Evolutionary conservation across 2,888 invertebrate genomes (phyloP).

Genomic region (Dexiosoma caninum): DNA sequence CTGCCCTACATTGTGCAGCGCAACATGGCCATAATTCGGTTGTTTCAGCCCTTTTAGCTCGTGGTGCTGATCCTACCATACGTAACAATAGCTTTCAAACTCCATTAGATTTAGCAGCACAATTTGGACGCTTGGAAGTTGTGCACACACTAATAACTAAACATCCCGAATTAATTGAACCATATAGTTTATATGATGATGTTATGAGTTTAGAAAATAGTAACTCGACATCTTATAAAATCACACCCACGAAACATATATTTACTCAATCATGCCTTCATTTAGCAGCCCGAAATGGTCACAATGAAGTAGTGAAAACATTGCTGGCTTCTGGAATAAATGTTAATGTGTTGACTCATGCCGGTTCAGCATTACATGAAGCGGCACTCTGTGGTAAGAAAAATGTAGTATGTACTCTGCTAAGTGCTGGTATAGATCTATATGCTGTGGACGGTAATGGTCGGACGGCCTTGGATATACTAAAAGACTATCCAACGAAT

Average conservation of each 20-base stretch:
- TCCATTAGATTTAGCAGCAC: conserved; percentile 94
- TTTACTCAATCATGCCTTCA: conserved; percentile 91
- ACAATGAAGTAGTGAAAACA: conserved; percentile 89
- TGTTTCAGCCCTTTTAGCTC: conserved; percentile 88
- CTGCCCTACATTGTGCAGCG: conserved; percentile 93
- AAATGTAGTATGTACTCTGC: conserved; percentile 88
- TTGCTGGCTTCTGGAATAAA: conserved; percentile 91
- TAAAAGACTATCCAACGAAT: conserved; percentile 90
- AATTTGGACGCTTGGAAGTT: conserved; percentile 89
- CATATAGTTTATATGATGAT: conserved; percentile 78
- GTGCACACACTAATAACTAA: conserved; percentile 90
- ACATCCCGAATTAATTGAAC: conserved; percentile 88
- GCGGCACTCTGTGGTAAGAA: conserved; percentile 94
- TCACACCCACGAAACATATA: conserved; percentile 69
- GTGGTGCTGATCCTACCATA: conserved; percentile 91
- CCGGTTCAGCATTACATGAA: conserved; percentile 94
- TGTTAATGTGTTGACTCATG: conserved; percentile 89
- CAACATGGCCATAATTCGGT: conserved; percentile 94
- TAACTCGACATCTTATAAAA: conserved; percentile 62
- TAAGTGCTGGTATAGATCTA: conserved; percentile 89
- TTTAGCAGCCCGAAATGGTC: conserved; percentile 93
- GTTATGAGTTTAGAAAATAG: conserved; percentile 45
- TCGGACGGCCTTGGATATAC: conserved; percentile 90
- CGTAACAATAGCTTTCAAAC: conserved; percentile 93
- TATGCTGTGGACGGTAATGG: conserved; percentile 87